Evolutionary conservation across 2,888 invertebrate species (phyloP).

Genomic region (Cantharis nigra): DNA sequence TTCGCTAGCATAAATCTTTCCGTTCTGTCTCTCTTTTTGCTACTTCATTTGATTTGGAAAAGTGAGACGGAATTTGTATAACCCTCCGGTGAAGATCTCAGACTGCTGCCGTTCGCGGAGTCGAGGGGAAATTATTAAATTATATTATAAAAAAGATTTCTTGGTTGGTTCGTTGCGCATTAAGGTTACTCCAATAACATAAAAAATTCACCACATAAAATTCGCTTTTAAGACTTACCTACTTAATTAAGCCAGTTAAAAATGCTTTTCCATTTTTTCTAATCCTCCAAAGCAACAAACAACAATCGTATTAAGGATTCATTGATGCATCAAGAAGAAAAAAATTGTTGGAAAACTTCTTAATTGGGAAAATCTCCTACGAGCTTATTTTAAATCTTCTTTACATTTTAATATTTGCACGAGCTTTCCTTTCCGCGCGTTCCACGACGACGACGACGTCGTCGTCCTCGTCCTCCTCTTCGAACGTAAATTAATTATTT

Average conservation of each 20-base stretch:
- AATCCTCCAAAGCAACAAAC: conserved; percentile 23
- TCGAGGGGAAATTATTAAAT: conserved; percentile 53
- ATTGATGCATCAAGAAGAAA: conserved; percentile 20
- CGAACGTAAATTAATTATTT: conserved; percentile 44
- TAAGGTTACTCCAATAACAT: conserved; percentile 26
- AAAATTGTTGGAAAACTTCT: conserved; percentile 32
- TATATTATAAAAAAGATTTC: conserved; percentile 46
- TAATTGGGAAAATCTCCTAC: conserved; percentile 42
- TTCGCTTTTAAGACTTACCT: neutral
- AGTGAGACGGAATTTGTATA: conserved; percentile 33
- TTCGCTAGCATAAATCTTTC: conserved; percentile 60
- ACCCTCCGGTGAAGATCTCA: conserved; percentile 38
- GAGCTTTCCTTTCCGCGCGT: conserved; percentile 9
- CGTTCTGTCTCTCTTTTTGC: conserved; percentile 41
- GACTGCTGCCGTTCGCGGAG: conserved; percentile 40
- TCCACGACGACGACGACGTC: conserved; percentile 4
- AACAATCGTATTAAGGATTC: conserved; percentile 29
- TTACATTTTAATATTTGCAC: conserved; percentile 29
- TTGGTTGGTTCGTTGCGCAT: conserved; percentile 35
- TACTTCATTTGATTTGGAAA: conserved; percentile 27
- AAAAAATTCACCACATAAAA: neutral
- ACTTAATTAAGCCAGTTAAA: conserved; percentile 1
- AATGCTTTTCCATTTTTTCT: conserved; percentile 18
- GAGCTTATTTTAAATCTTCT: conserved; percentile 32
- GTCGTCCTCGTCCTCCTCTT: conserved; percentile 9